These are phyloP conservation scores for Micronycteris hirsuta DNA, from an alignment of 2,113 vertebrate genomes.

Conservation along the genomic window DNA sequence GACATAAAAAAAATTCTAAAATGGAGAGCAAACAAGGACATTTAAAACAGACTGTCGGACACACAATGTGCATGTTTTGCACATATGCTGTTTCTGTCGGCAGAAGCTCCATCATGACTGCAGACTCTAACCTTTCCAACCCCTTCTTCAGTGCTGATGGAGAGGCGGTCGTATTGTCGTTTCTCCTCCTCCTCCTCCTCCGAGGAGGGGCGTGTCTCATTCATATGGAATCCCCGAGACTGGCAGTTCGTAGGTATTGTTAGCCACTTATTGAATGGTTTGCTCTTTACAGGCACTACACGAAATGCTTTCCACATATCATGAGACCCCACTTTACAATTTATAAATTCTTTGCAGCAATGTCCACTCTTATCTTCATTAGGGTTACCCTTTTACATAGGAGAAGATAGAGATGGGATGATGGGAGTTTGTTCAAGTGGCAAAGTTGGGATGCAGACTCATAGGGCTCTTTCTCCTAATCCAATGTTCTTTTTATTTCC, in stretches of 20 bases:
- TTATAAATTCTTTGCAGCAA: not conserved
- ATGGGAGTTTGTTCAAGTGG: not conserved
- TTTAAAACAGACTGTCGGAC: not conserved
- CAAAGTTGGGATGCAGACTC: not conserved
- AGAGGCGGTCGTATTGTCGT: not conserved
- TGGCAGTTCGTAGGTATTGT: no score
- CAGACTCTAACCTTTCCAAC: not conserved
- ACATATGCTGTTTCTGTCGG: not conserved
- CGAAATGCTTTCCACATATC: not conserved
- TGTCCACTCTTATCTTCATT: not conserved
- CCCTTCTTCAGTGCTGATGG: not conserved
- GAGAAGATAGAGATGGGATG: not conserved
- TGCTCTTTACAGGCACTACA: not conserved
- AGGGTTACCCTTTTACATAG: not conserved
- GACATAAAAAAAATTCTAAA: not conserved
- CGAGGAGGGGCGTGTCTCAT: accelerated
- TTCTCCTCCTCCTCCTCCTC: no score
- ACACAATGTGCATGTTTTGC: accelerated
- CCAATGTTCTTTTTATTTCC: not conserved
- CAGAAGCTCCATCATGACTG: not conserved
- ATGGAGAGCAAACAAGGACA: not conserved
- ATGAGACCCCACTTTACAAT: not conserved
- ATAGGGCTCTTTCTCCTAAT: not conserved
- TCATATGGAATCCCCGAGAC: not conserved
- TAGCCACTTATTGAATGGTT: not conserved